Evolutionary conservation across 2,797 vertebrate species (phyloP).

Genomic region (Galagoides demidoff): DNA sequence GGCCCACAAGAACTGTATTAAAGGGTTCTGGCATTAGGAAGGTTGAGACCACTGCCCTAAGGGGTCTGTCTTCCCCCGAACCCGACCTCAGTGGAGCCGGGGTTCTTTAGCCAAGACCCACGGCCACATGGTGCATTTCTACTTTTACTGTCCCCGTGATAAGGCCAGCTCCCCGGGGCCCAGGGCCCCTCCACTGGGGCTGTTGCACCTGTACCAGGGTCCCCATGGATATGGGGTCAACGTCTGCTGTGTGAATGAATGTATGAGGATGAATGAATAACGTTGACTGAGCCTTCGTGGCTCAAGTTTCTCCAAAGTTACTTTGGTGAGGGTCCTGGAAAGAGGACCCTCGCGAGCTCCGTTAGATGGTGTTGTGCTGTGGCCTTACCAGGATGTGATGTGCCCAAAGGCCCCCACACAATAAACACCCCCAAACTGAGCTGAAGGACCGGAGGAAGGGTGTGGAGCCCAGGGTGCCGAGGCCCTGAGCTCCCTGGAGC

Average conservation of each 20-base stretch:
- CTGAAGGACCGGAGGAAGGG: neutral
- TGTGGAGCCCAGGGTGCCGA: too few species aligned
- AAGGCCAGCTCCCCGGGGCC: accelerated
- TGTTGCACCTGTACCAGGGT: neutral
- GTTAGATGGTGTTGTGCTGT: neutral
- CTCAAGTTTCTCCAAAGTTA: accelerated
- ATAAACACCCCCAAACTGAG: neutral
- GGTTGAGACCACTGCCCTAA: too few species aligned
- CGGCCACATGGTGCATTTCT: too few species aligned
- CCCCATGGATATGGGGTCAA: too few species aligned
- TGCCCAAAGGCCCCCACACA: accelerated
- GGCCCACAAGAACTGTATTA: too few species aligned
- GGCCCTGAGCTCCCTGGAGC: neutral
- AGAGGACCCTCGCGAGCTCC: neutral
- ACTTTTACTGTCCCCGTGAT: accelerated
- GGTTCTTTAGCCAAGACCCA: neutral
- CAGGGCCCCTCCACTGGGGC: neutral
- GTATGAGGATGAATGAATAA: neutral
- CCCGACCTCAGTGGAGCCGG: neutral
- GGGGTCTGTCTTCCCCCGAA: neutral
- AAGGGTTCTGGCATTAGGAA: too few species aligned
- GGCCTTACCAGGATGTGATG: accelerated
- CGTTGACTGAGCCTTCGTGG: neutral
- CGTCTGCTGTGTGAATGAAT: neutral
- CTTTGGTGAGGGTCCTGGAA: too few species aligned